Evolutionary conservation across 2,888 invertebrate genomes (phyloP), one percentile per base, ranked within the genome.

Genomic region (Agonopterix heracliana): DNA sequence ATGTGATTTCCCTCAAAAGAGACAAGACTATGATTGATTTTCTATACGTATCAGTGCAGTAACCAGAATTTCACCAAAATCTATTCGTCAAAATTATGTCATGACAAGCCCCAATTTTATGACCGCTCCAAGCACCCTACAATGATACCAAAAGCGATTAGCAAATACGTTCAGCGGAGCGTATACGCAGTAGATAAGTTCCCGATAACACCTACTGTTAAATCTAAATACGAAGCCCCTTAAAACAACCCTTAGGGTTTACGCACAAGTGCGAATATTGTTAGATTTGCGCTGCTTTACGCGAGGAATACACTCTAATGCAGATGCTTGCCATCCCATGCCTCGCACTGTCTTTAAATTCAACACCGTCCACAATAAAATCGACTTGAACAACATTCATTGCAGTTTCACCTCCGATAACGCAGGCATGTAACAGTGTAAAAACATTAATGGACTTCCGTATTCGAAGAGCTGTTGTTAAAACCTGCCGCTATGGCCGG

Each of bases 371-470:
- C 44, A 50, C 54, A 57, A 60, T 62, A 60, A 58, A 57, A 63
- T 55, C 54, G 46, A 47, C 43, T 46, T 51, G 56, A 63, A 64
- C 60, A 61, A 61, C 61, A 62, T 78, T 73, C 82, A 81, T 75
- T 71, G 78, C 80, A 54, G 61, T 59, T 58, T 61, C 51, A 41
- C 51, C 46, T 49, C 52, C 53, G 71, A 77, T 74, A 76, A 72
- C 56, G 52, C 46, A 45, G 55, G 58, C 66, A 66, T 63, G 69
- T 68, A 65, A 69, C 64, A 64, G 56, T 68, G 66, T 64, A 61
- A 67, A 75, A 74, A 73, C 76, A 68, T 74, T 74, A 81, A 81
- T 81, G 78, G 66, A 76, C 64, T 73, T 78, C 74, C 72, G 69
- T 64, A 63, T 61, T 56, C 55, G 54, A 60, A 59, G 61, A 63